Base-by-base conservation (phyloP, 2,888 invertebrate species). In the Herminia tarsipennalis region DNA sequence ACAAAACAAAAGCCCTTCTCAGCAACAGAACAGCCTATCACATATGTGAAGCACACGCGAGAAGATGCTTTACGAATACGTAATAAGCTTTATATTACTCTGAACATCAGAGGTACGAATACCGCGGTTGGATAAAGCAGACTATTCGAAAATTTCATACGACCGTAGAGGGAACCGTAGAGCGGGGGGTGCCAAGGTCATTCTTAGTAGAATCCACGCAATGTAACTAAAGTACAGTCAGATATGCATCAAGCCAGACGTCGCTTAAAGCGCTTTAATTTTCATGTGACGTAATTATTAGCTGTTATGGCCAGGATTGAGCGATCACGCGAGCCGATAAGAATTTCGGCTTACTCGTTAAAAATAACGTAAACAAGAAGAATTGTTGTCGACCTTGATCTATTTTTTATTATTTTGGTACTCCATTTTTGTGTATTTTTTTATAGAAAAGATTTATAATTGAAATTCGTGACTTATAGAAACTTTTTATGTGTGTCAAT, bases 61-160 rank as follows among this genome's bases (percentile, higher is more conserved):
- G 63, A 79, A 78, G 49, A 63, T 55, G 64, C 79, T 71, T 61
- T 88, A 83, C 56, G 22, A 6, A 56, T 30, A 53, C 29, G 56
- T 20, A 48, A 55, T 78, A 86, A 76, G 83, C 66, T 50, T 51
- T 63, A 46, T 69, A 56, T 78, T 57, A 55, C 56, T 69, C 49
- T 27, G 22, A 52, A 51, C 56, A 59, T 52, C 53, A 60, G 61
- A 78, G 75, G 72, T 83, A 80, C 85, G 87, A 71, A 73, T 86
- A 78, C 79, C 65, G 67, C 89, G 83, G 83, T 81, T 78, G 76
- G 78, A 76, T 78, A 73, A 48, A 64, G 78, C 59, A 78, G 81
- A 87, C 88, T 88, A 87, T 82, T 88, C 83, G 84, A 86, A 88
- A 63, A 71, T 86, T 85, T 83, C 77, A 84, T 80, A 78, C 76